phyloP scores from a whole-genome alignment of 2,113 vertebrate species.

The Bungarus multicinctus region DNA sequence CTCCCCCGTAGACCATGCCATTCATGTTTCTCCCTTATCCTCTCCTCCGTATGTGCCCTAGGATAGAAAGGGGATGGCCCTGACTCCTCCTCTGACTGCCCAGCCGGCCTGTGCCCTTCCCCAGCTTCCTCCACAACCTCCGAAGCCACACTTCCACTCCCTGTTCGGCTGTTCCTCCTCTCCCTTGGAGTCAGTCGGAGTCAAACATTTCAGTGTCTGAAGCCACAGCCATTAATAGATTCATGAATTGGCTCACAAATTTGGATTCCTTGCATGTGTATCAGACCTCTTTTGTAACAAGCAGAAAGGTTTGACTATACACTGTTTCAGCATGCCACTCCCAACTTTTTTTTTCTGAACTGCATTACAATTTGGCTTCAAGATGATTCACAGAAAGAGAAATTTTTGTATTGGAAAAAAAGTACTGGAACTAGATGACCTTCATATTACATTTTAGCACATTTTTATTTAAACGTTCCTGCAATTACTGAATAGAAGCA shows the following conservation, averaged over 20 bases:
- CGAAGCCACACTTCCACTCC: too few relatives aligned
- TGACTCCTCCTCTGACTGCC: too few relatives aligned
- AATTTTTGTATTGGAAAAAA: not conserved
- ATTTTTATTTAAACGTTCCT: not conserved
- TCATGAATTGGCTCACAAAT: not conserved
- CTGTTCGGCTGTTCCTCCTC: too few relatives aligned
- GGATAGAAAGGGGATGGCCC: too few relatives aligned
- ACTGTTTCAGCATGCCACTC: not conserved
- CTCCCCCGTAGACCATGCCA: too few relatives aligned
- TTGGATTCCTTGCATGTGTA: not conserved
- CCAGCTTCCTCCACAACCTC: too few relatives aligned
- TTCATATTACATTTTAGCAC: not conserved
- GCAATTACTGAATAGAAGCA: constrained; percentile 1
- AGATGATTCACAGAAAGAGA: not conserved
- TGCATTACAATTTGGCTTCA: not conserved
- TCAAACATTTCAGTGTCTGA: not conserved
- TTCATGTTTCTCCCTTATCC: too few relatives aligned
- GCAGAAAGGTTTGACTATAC: not conserved
- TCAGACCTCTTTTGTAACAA: not conserved
- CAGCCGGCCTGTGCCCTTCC: too few relatives aligned
- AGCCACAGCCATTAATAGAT: not conserved
- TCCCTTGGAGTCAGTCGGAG: too few relatives aligned
- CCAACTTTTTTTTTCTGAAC: not conserved
- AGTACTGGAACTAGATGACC: not conserved
- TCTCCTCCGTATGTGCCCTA: too few relatives aligned